Evolutionary conservation across 30 jellyfish, hydroid and myxozoan genomes (phyloP).

Genomic region (Mastigias papua): DNA sequence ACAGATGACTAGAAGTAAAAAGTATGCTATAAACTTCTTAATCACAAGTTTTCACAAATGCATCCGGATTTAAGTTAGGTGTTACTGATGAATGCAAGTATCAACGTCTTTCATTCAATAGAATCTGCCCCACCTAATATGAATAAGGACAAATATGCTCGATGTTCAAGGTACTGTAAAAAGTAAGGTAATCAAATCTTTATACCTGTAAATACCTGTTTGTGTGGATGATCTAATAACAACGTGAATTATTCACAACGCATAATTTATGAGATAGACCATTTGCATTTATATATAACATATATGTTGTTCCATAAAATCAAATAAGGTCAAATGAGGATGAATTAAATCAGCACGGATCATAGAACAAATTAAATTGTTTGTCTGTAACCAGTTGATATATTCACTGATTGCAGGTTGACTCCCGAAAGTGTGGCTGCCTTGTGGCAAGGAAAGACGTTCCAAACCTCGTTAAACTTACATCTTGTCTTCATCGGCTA

Average conservation of each 20-base stretch:
- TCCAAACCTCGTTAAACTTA: neutral
- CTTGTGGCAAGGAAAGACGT: neutral
- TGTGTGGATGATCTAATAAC: constrained; percentile 1
- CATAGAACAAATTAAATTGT: constrained; percentile 9
- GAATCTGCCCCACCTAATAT: neutral
- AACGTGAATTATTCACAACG: neutral
- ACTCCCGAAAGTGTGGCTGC: neutral
- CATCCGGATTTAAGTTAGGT: too few relatives aligned
- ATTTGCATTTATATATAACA: constrained; percentile 1
- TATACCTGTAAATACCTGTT: constrained; percentile 15
- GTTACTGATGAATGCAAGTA: too few relatives aligned
- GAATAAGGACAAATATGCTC: neutral
- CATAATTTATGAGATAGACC: neutral
- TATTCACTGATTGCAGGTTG: constrained; percentile 1
- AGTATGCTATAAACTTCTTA: too few relatives aligned
- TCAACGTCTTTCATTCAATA: neutral
- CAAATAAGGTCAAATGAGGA: constrained; percentile 1
- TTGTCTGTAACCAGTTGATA: neutral
- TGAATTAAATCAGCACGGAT: constrained; percentile 20
- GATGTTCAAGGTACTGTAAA: neutral
- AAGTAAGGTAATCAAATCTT: neutral
- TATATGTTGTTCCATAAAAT: neutral
- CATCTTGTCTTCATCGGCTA: neutral
- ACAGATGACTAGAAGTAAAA: too few relatives aligned
- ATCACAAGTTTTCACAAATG: too few relatives aligned